Evolutionary conservation across 2,888 invertebrate genomes (phyloP), one percentile per base, ranked within the genome.

Genomic region (Acrobasis suavella): DNA sequence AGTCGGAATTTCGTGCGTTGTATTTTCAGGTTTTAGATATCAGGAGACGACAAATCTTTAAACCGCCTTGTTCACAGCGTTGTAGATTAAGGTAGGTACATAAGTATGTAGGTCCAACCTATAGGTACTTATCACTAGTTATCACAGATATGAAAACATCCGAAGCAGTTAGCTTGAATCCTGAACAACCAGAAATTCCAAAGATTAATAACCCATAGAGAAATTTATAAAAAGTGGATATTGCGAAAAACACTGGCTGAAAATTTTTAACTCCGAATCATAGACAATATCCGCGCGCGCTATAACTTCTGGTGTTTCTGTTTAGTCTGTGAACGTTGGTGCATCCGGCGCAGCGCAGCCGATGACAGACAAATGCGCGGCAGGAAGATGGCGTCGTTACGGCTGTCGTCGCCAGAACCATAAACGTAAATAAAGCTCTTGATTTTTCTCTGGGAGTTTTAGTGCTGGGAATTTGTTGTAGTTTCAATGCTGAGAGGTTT

Each of bases 301-400:
- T 9, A 17, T 56, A 72, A 51, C 60, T 61, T 60, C 66, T 70
- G 71, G 72, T 60, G 67, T 64, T 60, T 65, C 63, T 65, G 51
- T 42, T 50, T 55, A 73, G 65, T 64, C 63, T 69, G 68, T 52
- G 62, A 54, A 72, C 72, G 77, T 82, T 78, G 71, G 65, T 82
- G 89, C 88, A 91, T 91, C 89, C 90, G 91, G 87, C 80, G 81
- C 46, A 76, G 72, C 66, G 67, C 61, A 68, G 68, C 77, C 76
- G 89, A 64, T 79, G 91, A 91, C 81, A 82, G 90, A 91, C 83
- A 88, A 83, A 90, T 81, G 88, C 82, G 79, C 80, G 62, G 84
- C 86, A 86, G 91, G 91, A 91, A 86, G 88, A 84, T 81, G 77
- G 81, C 82, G 85, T 82, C 88, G 90, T 89, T 90, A 87, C 76